A percentile compares a stretch with the other conserved stretches of the same genome.
phyloP scores from a whole-genome alignment of 1,140 invertebrate species.

The Belonocnema kinseyi region DNA sequence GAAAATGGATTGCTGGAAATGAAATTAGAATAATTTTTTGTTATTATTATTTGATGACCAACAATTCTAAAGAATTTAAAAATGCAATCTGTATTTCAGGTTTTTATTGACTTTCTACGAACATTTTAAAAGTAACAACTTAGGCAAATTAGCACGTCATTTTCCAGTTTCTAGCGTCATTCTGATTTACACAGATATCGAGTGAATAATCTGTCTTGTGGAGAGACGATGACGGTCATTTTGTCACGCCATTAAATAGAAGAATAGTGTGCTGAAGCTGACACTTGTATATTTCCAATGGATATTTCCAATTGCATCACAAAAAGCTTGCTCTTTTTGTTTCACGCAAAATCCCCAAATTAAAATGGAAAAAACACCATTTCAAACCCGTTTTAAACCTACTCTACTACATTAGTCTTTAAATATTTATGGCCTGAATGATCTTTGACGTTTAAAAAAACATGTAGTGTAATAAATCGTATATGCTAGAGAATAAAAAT shows the following conservation, averaged over 20 bases:
- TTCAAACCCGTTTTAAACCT: background rate
- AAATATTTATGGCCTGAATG: slow-evolving; percentile 17
- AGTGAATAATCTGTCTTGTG: background rate
- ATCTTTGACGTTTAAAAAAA: background rate
- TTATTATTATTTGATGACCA: too few relatives aligned
- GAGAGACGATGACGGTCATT: slow-evolving; percentile 4
- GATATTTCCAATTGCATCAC: background rate
- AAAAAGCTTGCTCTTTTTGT: background rate
- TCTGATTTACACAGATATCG: background rate
- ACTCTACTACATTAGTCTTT: background rate
- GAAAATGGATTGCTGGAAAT: too few relatives aligned
- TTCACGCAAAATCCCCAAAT: slow-evolving; percentile 9
- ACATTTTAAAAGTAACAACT: too few relatives aligned
- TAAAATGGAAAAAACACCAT: background rate
- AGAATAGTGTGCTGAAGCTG: slow-evolving; percentile 5
- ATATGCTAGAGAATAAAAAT: too few relatives aligned
- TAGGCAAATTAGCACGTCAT: too few relatives aligned
- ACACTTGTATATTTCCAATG: background rate
- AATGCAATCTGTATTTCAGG: too few relatives aligned
- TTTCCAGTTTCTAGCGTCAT: too few relatives aligned
- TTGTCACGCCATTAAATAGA: background rate
- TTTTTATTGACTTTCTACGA: too few relatives aligned
- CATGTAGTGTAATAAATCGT: too few relatives aligned
- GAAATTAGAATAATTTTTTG: too few relatives aligned
- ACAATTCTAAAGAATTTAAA: too few relatives aligned